Base-by-base conservation (phyloP, 2,113 vertebrate species). In the Labeo rohita region DNA sequence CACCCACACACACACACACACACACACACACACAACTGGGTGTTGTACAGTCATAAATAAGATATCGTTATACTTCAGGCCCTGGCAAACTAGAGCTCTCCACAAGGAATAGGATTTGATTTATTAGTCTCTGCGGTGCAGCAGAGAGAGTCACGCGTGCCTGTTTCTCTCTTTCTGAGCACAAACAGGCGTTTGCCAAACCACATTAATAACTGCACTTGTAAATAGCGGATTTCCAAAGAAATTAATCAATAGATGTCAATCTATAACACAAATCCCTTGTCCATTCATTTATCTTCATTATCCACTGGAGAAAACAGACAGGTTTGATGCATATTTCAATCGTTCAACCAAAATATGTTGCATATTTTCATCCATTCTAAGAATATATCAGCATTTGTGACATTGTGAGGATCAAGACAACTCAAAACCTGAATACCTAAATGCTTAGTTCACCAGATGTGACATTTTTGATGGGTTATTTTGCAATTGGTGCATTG, bases 101-200 rank as follows among this genome's bases (percentile, higher is more conserved):
- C 0, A 13, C 4, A n/a, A 50, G 74, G 49, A 36, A 34, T 34
- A 34, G 49, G 45, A 49, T 15, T 47, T 74, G 70, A 74, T 74
- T 11, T n/a, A 74, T 72, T 10, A 43, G 45, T 74, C 45, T 74
- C 72, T n/a, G 11, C 6, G 18, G 15, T 54, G 49, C 10, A 12
- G 52, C 52, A 16, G 52, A 2, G 52, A 54, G 52, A 43, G 43
- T 6, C 18, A 45, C 43, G 5, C 21, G 12, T 49, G 43, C 72
- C 72, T 73, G 70, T n/a, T n/a, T n/a, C 84, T 72, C 61, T 73
- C 39, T 6, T 47, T n/a, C 84, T 72, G 72, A 50, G 63, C 80
- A 77, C 52, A 73, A 23, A 86, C 78, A 80, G 12, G 28, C 61
- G 65, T 47, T 76, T 77, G 54, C 59, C 36, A 73, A 79, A 83